phyloP scores from a whole-genome alignment of 2,797 vertebrate genomes.

The Setipinna tenuifilis region DNA sequence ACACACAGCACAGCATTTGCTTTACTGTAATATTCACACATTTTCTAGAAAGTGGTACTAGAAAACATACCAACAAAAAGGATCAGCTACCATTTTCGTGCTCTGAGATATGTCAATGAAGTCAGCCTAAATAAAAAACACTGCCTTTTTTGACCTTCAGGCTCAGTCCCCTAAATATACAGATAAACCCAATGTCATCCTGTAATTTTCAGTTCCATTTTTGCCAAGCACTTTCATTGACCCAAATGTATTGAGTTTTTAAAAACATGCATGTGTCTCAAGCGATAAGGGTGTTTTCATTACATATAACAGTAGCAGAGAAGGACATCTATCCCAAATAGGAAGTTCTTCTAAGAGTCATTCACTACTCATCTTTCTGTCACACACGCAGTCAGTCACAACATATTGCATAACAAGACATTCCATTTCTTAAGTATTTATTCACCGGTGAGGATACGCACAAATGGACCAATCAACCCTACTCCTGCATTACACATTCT shows the following conservation, averaged over 20 bases:
- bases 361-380: not conserved
- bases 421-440: not conserved
- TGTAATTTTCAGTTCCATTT: not conserved
- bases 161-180: not conserved
- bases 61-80: not conserved
- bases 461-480: not conserved
- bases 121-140: not conserved
- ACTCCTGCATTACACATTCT: conserved; percentile 44
- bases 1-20: not conserved
- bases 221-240: not conserved
- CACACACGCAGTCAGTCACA: not conserved
- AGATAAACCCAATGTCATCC: not conserved
- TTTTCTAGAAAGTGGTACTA: not conserved
- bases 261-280: not conserved
- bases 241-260: not conserved
- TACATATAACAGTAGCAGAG: not conserved
- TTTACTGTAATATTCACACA: not conserved
- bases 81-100: not conserved
- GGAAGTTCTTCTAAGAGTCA: not conserved
- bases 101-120: not conserved
- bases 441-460: not conserved
- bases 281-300: not conserved
- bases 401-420: not conserved
- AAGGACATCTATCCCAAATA: not conserved
- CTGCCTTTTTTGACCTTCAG: not conserved